Base-by-base conservation (phyloP, 2,113 vertebrate genomes). In the Beaufortia kweichowensis region DNA sequence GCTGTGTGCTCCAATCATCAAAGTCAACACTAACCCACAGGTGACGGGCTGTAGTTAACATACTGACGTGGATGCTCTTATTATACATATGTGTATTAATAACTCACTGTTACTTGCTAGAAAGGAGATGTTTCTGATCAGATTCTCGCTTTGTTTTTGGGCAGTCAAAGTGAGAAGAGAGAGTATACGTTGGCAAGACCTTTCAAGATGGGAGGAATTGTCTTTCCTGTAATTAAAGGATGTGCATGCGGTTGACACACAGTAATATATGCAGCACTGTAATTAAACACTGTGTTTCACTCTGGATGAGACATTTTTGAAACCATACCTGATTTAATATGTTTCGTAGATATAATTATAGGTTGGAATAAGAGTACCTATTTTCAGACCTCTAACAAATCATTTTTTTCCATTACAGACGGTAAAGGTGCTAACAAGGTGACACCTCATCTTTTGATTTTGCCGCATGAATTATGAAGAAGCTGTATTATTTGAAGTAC, bases 341-440 rank as follows among this genome's bases (percentile, higher is more conserved):
- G 85, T 87, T 91, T 90, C 88, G 86, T 86, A 90, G 84, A 85
- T 88, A 82, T 90, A 90, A 92, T 92, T 89, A 91, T 83, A 88
- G 85, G 86, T 59, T 85, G 76, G 84, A 84, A 90, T 83, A 90
- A 88, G 81, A 83, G 83, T 83, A 84, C 81, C 83, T 91, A 89
- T 91, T 92, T 91, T 89, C 86, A 88, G 88, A 89, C 81, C 82
- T 88, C 85, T 86, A 90, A 89, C 87, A 89, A 90, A 92, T 90
- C 85, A 88, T 86, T 89, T 92, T 80, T 90, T 89, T 84, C 86
- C 78, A 90, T 92, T 90, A 90, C 86, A 89, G 81, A 86, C 81
- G 84, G 87, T 89, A 90, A 91, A 91, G 86, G 90, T 92, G 87
- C 90, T 91, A 92, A 92, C 43, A 46, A 46, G 43, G 43, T 92